Percentiles rank a stretch among this genome's conserved stretches.
Conservation (phyloP, 2,113 vertebrate species). For the Eira barbara region DNA sequence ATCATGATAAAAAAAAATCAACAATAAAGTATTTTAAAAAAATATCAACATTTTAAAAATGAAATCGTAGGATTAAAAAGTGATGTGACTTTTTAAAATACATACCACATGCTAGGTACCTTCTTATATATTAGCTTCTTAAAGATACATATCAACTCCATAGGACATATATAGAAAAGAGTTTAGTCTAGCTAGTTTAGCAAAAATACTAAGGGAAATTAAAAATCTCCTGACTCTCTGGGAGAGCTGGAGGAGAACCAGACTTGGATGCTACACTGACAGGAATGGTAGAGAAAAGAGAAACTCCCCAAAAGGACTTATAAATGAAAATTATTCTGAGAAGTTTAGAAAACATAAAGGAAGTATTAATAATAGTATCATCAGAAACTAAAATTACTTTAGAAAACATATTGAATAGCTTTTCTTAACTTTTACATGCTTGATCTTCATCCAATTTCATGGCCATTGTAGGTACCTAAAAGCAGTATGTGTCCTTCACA, state of each 20-base stretch:
- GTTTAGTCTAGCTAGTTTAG: conserved; percentile 46
- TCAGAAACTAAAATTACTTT: not conserved
- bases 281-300: not conserved
- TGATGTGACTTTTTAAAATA: not conserved
- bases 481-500: not conserved
- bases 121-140: not conserved
- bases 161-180: not conserved
- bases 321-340: not conserved
- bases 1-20: not conserved
- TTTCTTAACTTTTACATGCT: not conserved
- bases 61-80: not conserved
- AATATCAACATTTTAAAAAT: not conserved
- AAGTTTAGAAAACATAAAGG: not conserved
- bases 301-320: not conserved
- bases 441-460: not conserved
- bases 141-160: not conserved
- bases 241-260: not conserved
- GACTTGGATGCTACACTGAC: not conserved
- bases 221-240: conserved; percentile 11
- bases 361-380: not conserved
- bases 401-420: not conserved
- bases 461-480: not conserved
- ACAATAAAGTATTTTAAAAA: not conserved
- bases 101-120: not conserved
- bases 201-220: conserved; percentile 34